These are phyloP conservation scores for Otis tarda DNA, from an alignment of 2,113 vertebrate genomes.

Conservation along the genomic window DNA sequence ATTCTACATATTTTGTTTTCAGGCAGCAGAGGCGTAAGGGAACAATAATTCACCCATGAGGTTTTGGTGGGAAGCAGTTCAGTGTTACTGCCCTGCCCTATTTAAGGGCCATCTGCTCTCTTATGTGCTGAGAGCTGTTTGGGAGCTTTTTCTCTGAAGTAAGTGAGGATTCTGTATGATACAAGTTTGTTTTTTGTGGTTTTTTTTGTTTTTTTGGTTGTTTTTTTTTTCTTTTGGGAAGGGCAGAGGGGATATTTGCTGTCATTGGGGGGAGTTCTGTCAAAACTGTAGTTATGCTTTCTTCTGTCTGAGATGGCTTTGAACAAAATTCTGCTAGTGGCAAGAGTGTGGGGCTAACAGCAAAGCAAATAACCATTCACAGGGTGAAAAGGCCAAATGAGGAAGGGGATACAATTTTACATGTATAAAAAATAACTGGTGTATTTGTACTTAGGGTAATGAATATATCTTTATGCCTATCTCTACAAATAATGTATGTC, in stretches of 20 bases:
- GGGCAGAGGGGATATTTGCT: background rate
- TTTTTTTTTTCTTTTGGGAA: background rate
- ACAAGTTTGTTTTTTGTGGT: background rate
- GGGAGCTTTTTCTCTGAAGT: background rate
- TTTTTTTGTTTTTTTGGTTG: too few species aligned
- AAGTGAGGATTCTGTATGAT: accelerated
- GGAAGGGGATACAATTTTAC: background rate
- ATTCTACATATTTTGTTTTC: accelerated
- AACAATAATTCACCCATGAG: background rate
- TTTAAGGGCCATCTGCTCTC: background rate
- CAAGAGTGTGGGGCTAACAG: background rate
- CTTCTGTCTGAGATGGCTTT: background rate
- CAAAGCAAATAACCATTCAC: background rate
- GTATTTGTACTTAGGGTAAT: background rate
- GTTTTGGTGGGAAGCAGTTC: background rate
- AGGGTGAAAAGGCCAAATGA: background rate
- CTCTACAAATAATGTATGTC: background rate
- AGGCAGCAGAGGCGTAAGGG: background rate
- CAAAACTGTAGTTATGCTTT: background rate
- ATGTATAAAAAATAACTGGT: accelerated
- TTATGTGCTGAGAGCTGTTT: background rate
- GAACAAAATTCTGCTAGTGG: background rate
- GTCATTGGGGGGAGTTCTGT: accelerated
- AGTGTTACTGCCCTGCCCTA: background rate
- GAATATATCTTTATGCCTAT: background rate